Conservation (phyloP, 2,113 vertebrate genomes). For the Oreochromis tanganicae region DNA sequence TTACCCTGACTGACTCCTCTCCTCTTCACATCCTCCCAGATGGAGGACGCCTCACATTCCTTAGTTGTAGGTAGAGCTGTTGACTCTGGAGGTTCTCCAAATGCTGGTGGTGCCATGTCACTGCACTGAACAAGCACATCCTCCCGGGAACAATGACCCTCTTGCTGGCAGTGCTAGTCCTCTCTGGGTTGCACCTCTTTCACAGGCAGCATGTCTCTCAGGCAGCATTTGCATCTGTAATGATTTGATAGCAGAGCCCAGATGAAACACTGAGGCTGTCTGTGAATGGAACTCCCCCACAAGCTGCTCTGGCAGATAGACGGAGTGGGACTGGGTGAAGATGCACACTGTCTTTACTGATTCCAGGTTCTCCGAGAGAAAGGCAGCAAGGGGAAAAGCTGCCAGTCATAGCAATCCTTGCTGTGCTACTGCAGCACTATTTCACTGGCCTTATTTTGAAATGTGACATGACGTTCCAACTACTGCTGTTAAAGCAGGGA, state of each 20-base stretch:
- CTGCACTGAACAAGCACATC: constrained; percentile 51
- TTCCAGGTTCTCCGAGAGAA: constrained; percentile 49
- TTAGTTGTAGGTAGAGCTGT: constrained; percentile 55
- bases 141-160: constrained; percentile 58
- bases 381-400: constrained; percentile 39
- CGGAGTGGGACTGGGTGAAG: constrained; percentile 42
- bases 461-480: constrained; percentile 5
- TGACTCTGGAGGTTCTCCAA: constrained; percentile 57
- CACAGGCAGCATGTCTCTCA: constrained; percentile 25
- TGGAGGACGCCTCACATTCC: constrained; percentile 53
- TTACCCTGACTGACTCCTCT: background rate
- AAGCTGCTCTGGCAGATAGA: constrained; percentile 65
- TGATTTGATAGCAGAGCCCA: constrained; percentile 61
- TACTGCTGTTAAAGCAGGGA: constrained; percentile 3
- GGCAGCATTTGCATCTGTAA: constrained; percentile 67
- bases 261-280: constrained; percentile 53
- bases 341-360: constrained; percentile 41
- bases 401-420: constrained; percentile 36
- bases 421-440: background rate
- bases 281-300: constrained; percentile 66
- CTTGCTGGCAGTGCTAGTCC: constrained; percentile 44
- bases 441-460: constrained; percentile 29
- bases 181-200: constrained; percentile 35
- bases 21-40: constrained; percentile 43
- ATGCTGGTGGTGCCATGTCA: constrained; percentile 61